Conservation (phyloP, 1,140 invertebrate genomes). For the Cyphomyrmex costatus region DNA sequence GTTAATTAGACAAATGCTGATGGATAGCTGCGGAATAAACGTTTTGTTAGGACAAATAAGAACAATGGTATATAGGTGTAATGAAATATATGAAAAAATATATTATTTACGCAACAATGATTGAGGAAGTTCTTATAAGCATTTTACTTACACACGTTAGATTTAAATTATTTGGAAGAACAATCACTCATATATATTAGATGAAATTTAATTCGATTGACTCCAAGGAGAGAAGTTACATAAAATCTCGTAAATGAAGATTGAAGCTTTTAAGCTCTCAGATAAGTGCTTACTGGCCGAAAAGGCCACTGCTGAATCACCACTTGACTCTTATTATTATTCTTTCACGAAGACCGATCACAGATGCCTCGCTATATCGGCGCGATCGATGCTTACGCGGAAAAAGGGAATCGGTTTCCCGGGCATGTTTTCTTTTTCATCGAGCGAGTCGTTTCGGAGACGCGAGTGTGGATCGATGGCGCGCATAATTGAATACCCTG, state of each 20-base stretch:
- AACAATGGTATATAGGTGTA: no score
- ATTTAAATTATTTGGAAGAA: constrained; percentile 5
- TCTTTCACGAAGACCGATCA: not conserved
- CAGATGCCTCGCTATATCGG: constrained; percentile 1
- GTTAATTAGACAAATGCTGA: not conserved
- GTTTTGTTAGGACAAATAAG: not conserved
- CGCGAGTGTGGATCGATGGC: constrained; percentile 43
- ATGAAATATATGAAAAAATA: no score
- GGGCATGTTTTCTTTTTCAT: constrained; percentile 47
- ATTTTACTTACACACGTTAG: not conserved
- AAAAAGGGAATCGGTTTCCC: constrained; percentile 33
- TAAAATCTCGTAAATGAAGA: not conserved
- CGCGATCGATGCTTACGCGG: constrained; percentile 27
- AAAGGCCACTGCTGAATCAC: not conserved
- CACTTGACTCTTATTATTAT: constrained; percentile 32
- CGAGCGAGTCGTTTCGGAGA: constrained; percentile 26
- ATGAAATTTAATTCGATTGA: constrained; percentile 3
- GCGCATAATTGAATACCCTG: constrained; percentile 57
- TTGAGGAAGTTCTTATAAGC: no score
- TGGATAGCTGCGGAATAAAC: not conserved
- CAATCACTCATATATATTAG: constrained; percentile 6
- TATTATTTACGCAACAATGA: no score
- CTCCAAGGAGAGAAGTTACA: not conserved
- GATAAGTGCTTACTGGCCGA: not conserved
- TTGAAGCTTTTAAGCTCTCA: not conserved